Percentiles rank a stretch among this genome's conserved stretches.
These are phyloP conservation scores for Lasioglossum zephyrum DNA, from an alignment of 2,888 invertebrate genomes.

Conservation along the genomic window DNA sequence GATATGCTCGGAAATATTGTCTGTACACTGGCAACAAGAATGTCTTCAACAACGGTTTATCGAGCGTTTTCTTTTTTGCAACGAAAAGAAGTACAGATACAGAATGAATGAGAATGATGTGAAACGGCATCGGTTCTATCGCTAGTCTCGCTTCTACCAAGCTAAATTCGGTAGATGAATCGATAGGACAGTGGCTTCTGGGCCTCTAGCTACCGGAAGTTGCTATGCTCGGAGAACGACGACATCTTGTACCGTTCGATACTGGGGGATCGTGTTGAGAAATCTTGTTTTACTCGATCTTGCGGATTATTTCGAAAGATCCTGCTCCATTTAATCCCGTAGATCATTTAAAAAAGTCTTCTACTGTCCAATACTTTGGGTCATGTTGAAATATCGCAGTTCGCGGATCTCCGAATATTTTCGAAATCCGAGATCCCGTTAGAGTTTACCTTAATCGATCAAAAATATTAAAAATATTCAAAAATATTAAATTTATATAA, in stretches of 20 bases:
- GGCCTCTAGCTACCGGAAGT: neutral
- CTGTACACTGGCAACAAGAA: neutral
- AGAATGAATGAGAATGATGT: neutral
- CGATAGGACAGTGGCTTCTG: slow-evolving; percentile 6
- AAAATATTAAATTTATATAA: too few relatives aligned
- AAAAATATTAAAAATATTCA: too few relatives aligned
- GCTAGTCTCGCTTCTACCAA: neutral
- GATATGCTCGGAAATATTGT: neutral
- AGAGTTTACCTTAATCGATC: neutral
- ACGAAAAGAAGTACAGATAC: neutral
- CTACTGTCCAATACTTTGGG: too few relatives aligned
- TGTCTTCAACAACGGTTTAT: neutral
- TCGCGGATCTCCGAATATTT: neutral
- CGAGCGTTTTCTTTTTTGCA: too few relatives aligned
- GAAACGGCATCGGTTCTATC: neutral
- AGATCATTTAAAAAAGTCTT: too few relatives aligned
- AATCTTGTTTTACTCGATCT: neutral
- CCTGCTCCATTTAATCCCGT: too few relatives aligned
- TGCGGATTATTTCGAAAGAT: too few relatives aligned
- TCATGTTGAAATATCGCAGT: too few relatives aligned
- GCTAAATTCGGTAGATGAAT: neutral
- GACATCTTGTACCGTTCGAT: neutral
- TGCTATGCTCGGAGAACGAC: neutral
- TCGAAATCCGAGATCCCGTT: neutral
- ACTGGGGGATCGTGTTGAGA: neutral